Base-by-base conservation (phyloP, 2,888 invertebrate genomes). In the Chelonus formosanus region DNA sequence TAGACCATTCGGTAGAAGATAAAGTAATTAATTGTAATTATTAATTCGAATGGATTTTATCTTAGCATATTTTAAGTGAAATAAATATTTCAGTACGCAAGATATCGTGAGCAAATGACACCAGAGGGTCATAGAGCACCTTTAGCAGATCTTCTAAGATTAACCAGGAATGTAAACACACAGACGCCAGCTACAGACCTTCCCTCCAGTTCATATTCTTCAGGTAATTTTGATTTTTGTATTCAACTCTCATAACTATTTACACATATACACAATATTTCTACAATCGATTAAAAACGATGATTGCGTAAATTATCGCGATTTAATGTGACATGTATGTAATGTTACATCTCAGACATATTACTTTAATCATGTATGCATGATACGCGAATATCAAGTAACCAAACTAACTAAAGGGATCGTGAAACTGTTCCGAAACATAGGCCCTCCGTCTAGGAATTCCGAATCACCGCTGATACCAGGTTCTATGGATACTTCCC, bases 111-210 rank as follows among this genome's bases (percentile, higher is more conserved):
- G 52, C 88, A 92, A 85, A 89, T 89, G 63, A 91, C 92, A 65
- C 94, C 94, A 3, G 95, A 95, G 85, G 95, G 95, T 8, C 94
- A 94, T 80, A 87, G 94, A 69, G 94, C 94, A 7, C 95, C 95
- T 3, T 86, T 94, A 67, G 92, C 93, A 4, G 94, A 94, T 78
- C 84, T 93, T 34, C 86, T 92, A 70, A 86, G 90, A 71, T 85
- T 86, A 70, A 89, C 87, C 58, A 88, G 93, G 69, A 92, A 92
- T 66, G 92, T 94, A 67, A 92, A 94, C 84, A 94, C 95, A 8
- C 95, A 94, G 86, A 94, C 95, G 8, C 94, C 94, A 32, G 91
- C 91, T 68, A 89, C 90, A 74, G 88, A 88, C 75, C 86, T 90
- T 74, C 88, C 88, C 75, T 88, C 89, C 78, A 90, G 90, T 75